Conservation (phyloP, 2,888 invertebrate genomes). For the Cactoblastis cactorum region DNA sequence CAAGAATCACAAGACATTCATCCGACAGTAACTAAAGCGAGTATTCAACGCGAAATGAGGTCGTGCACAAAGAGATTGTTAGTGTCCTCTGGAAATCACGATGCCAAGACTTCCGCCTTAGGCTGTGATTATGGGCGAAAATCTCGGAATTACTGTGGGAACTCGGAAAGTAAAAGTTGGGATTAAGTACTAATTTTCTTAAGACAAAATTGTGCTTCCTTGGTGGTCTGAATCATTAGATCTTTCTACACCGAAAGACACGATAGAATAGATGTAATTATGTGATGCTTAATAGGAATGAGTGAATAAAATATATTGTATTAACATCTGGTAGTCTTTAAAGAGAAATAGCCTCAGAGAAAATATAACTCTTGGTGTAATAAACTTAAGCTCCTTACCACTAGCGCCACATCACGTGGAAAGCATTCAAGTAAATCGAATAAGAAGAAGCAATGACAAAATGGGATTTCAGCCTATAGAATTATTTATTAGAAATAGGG, state of each 20-base stretch:
- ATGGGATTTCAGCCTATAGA: neutral
- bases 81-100: slow-evolving; percentile 59
- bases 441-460: neutral
- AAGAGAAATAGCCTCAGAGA: no score
- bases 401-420: neutral
- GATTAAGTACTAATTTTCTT: no score
- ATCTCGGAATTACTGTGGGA: slow-evolving; percentile 22
- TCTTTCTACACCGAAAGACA: no score
- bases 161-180: neutral
- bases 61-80: slow-evolving; percentile 65
- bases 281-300: no score
- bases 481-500: neutral
- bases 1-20: slow-evolving; percentile 38
- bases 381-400: slow-evolving; percentile 11
- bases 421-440: slow-evolving; percentile 6
- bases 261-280: no score
- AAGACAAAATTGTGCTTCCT: no score
- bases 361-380: slow-evolving; percentile 12
- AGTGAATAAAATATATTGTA: neutral
- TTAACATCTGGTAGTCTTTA: no score
- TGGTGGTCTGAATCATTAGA: no score
- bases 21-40: slow-evolving; percentile 41
- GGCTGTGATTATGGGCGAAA: slow-evolving; percentile 25
- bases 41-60: slow-evolving; percentile 60
- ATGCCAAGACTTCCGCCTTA: slow-evolving; percentile 30